A percentile compares a stretch with the other conserved stretches of the same genome.
Conservation (phyloP, 2,797 vertebrate species). For the Pampus argenteus region DNA sequence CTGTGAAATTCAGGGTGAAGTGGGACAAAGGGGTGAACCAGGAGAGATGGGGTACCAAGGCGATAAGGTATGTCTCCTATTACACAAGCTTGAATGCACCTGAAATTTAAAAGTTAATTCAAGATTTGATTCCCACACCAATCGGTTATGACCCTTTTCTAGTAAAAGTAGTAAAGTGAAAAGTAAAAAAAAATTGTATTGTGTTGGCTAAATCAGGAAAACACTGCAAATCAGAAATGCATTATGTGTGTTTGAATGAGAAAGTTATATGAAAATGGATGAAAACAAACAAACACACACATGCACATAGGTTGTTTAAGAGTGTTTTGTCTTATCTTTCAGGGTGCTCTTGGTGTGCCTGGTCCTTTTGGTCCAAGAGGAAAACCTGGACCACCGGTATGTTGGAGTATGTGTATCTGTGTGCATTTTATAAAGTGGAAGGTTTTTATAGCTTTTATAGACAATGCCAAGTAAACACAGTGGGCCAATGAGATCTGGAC, state of each 20-base stretch:
- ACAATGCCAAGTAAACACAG: constrained; percentile 36
- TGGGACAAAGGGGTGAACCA: constrained; percentile 90
- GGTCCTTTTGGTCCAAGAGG: constrained; percentile 89
- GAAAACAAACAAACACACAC: not conserved
- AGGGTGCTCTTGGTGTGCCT: constrained; percentile 88
- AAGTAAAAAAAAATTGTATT: not conserved
- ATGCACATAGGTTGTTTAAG: constrained; percentile 7
- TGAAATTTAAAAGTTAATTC: not conserved
- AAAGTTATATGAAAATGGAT: not conserved
- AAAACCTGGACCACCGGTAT: constrained; percentile 90
- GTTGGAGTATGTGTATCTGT: constrained; percentile 57
- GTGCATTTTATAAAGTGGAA: not conserved
- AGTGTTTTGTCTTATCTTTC: constrained; percentile 52
- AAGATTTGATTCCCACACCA: not conserved
- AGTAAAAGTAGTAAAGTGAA: no score
- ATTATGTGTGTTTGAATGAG: constrained; percentile 24
- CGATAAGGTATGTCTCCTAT: constrained; percentile 89
- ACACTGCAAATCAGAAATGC: not conserved
- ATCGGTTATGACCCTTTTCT: not conserved
- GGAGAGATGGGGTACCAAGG: constrained; percentile 94
- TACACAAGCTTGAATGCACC: not conserved
- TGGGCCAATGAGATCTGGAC: constrained; percentile 19
- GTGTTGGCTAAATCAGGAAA: constrained; percentile 22
- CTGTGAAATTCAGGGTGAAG: constrained; percentile 90
- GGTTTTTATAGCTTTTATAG: constrained; percentile 26